These are phyloP conservation scores for Scelioninae gen. 1 DNA, from an alignment of 2,888 invertebrate species.

Conservation along the genomic window DNA sequence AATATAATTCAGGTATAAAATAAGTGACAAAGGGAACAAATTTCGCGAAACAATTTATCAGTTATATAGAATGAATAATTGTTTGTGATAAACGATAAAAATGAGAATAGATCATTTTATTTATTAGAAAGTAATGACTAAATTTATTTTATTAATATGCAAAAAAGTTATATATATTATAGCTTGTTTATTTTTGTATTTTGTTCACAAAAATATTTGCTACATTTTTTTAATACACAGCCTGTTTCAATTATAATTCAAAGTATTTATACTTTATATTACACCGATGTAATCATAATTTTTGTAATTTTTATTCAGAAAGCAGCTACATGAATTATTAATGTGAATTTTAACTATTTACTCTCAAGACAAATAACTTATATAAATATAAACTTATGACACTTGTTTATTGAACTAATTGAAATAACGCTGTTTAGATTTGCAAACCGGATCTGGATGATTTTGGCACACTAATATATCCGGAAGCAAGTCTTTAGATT, in stretches of 20 bases:
- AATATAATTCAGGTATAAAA: no score
- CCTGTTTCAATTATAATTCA: no score
- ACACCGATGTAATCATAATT: not conserved
- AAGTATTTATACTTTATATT: not conserved
- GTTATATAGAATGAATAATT: constrained; percentile 12
- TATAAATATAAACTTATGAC: constrained; percentile 32
- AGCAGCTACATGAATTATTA: constrained; percentile 27
- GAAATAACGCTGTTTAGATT: constrained; percentile 45
- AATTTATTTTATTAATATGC: no score
- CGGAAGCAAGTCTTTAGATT: constrained; percentile 68
- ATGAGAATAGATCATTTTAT: not conserved
- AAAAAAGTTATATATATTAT: no score
- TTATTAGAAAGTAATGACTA: not conserved
- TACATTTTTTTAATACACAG: no score
- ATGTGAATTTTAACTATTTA: constrained; percentile 42
- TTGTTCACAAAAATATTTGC: no score
- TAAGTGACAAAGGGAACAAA: no score
- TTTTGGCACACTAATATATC: constrained; percentile 59
- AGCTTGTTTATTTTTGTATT: no score
- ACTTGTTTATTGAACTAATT: constrained; percentile 58
- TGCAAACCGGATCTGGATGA: constrained; percentile 56
- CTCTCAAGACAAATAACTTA: constrained; percentile 42
- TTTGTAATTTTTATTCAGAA: no score
- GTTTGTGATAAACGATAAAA: constrained; percentile 1
- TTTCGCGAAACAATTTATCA: constrained; percentile 14